Evolutionary conservation across 2,888 invertebrate genomes (phyloP), one percentile per base, ranked within the genome.

Genomic region (Perdita meconis): DNA sequence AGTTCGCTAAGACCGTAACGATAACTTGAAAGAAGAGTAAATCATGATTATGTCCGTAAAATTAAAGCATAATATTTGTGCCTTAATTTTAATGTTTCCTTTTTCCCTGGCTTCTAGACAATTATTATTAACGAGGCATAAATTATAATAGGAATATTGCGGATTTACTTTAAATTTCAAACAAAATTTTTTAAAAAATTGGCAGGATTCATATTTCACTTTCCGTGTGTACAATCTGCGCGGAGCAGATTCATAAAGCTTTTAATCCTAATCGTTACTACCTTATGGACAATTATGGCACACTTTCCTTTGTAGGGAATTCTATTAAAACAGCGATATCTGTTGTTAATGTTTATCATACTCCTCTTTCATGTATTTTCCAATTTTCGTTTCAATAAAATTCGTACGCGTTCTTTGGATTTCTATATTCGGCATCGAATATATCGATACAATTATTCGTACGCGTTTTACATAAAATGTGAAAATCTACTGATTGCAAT

Each of bases 271-370:
- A 4, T 19, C 34, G 50, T n/a, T 13, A 2, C 60, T 16, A 67
- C 42, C 12, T 75, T 66, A 76, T 61, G 73, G 73, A 73, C 66
- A 24, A 66, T 65, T 60, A 65, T 75, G 44, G 10, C 40, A 22
- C 64, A n/a, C 51, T 40, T 42, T 53, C 44, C 12, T 70, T 70
- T 63, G 34, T 22, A 51, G 10, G 1, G 16, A 47, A 26, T 50
- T 24, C 55, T 3, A 34, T 10, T 10, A 26, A 40, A 66, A 30
- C 22, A 72, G 72, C 57, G 44, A 60, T 47, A 47, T 64, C 16
- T 22, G 19, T 55, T 47, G 38, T 38, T 44, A 51, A 34, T 47
- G 61, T 50, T 74, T 57, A 42, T 57, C 50, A n/a, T 8, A 2
- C n/a, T 10, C 1, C 5, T 8, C 24, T 30, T 53, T 55, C 47